Conservation (phyloP, 2,113 vertebrate genomes). For the Melanotaenia duboulayi region DNA sequence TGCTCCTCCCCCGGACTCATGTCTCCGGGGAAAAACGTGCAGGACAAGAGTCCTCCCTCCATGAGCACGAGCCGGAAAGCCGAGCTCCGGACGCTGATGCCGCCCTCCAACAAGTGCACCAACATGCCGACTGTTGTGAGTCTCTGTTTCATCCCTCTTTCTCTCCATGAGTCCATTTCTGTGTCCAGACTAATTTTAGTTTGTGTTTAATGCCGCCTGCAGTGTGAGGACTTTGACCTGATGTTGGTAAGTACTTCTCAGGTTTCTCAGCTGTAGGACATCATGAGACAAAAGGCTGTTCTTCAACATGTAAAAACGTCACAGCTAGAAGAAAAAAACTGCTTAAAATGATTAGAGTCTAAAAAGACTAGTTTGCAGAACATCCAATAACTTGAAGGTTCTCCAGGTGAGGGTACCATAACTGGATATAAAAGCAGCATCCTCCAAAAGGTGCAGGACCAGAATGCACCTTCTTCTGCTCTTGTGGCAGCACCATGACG, state of each 20-base stretch:
- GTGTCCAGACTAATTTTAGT: neutral
- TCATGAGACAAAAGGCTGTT: no score
- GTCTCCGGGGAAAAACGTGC: constrained; percentile 93
- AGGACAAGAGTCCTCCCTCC: constrained; percentile 91
- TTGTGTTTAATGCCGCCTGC: constrained; percentile 49
- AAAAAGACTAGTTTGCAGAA: no score
- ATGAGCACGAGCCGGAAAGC: constrained; percentile 92
- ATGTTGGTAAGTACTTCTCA: constrained; percentile 57
- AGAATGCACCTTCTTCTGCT: no score
- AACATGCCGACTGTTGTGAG: constrained; percentile 93
- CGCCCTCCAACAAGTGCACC: constrained; percentile 90
- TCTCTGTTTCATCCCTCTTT: rapidly evolving
- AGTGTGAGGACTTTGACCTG: constrained; percentile 80
- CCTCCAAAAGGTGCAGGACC: no score
- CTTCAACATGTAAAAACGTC: no score
- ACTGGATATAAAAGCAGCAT: no score
- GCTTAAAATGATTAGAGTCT: no score
- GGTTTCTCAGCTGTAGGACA: neutral
- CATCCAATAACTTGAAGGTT: no score
- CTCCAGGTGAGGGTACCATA: no score
- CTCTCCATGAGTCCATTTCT: neutral
- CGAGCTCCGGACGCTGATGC: constrained; percentile 93
- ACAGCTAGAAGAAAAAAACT: no score
- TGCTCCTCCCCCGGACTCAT: constrained; percentile 93
- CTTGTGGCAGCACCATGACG: no score